Conservation (phyloP, 2,888 invertebrate species). For the Andrena trimmerana region DNA sequence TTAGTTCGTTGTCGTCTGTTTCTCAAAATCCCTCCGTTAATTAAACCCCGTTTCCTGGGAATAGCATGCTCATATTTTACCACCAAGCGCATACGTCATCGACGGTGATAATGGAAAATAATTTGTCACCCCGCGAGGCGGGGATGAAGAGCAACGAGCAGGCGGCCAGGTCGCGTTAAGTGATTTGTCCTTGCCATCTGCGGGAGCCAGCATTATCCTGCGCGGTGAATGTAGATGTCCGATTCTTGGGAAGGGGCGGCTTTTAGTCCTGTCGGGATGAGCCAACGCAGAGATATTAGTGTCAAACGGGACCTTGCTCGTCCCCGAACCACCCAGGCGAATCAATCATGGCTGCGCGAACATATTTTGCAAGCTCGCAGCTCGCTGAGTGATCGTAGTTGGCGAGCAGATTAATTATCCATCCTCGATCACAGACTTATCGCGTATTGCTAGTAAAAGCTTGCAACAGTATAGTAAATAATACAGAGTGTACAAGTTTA, state of each 20-base stretch:
- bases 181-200: constrained; percentile 82
- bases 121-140: constrained; percentile 76
- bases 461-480: too few relatives aligned
- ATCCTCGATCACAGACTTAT: background rate
- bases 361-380: constrained; percentile 1
- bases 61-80: constrained; percentile 66
- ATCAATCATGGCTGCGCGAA: constrained; percentile 62
- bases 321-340: constrained; percentile 19
- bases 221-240: constrained; percentile 68
- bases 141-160: constrained; percentile 30
- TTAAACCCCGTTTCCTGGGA: constrained; percentile 36
- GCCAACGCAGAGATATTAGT: constrained; percentile 54
- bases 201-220: constrained; percentile 68
- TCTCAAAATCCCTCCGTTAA: constrained; percentile 38
- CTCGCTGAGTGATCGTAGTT: background rate
- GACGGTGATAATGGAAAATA: constrained; percentile 74
- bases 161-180: constrained; percentile 74
- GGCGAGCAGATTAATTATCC: background rate
- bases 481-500: too few relatives aligned
- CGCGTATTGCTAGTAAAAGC: too few relatives aligned
- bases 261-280: constrained; percentile 53
- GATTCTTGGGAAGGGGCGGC: constrained; percentile 43
- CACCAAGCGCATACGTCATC: constrained; percentile 53
- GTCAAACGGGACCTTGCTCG: constrained; percentile 42
- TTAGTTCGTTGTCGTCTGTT: too few relatives aligned